Evolutionary conservation across 2,888 invertebrate species (phyloP), one percentile per base, ranked within the genome.

Genomic region (Aquatica leii): DNA sequence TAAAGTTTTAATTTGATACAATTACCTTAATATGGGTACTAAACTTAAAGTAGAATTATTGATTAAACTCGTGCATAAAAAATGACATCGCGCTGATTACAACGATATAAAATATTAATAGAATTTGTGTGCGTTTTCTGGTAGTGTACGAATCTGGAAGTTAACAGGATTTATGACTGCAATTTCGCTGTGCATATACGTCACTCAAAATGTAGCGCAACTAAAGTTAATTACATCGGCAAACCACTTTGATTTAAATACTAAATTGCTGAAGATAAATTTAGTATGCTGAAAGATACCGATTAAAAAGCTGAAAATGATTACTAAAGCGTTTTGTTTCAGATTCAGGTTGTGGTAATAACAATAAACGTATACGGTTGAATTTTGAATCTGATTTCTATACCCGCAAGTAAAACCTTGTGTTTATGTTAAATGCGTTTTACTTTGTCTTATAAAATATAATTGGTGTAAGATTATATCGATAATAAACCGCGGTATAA

Each of bases 151-250:
- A 41, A 41, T 41, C 15, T 15, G 15, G 15, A 41, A 8, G 41
- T 41, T 41, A 8, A 41, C 17, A 41, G 14, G n/a, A 14, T 41
- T 41, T 41, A 41, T 15, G 41, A 41, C 14, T 41, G 14, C 17
- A 14, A 6, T 41, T 41, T 15, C 15, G 1, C 41, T 11, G n/a
- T 24, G n/a, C 21, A 12, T 43, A 35, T 17, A 31, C 57, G 20
- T 57, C 49, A 49, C 3, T 50, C 51, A 31, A 43, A 15, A 34
- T 15, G 21, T n/a, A 41, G 43, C 12, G 52, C 54, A 63, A 59
- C 53, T 62, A 37, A 53, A 54, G 58, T 59, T 63, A 59, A 63
- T 63, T 63, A 59, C 53, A 48, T 57, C 40, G 62, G 58, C 58
- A 53, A 63, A 54, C 62, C 58, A 40, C 48, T 43, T 49, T 63